Conservation (phyloP, 2,888 invertebrate genomes). For the Gymnocheta viridis region DNA sequence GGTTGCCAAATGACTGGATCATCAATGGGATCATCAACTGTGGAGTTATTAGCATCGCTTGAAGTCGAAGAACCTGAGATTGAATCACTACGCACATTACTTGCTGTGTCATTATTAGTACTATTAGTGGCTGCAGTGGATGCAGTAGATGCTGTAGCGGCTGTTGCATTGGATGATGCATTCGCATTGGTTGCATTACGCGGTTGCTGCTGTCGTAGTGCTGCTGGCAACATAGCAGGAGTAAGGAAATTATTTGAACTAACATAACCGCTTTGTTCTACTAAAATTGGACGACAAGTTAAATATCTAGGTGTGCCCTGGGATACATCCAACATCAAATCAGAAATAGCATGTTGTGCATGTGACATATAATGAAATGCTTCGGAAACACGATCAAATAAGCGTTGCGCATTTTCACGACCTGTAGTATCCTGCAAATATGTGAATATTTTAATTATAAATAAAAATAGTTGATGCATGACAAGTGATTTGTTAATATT, state of each 20-base stretch:
- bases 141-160: constrained; percentile 67
- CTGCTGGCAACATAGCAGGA: constrained; percentile 72
- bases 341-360: constrained; percentile 94
- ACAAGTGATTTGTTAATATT: too few species aligned
- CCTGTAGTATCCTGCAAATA: constrained; percentile 80
- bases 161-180: constrained; percentile 60
- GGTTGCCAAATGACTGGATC: constrained; percentile 74
- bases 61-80: constrained; percentile 62
- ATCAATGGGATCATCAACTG: constrained; percentile 77
- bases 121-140: constrained; percentile 33
- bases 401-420: constrained; percentile 84
- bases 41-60: constrained; percentile 69
- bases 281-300: constrained; percentile 87
- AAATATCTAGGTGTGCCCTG: constrained; percentile 87
- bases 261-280: constrained; percentile 85
- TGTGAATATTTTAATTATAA: too few species aligned
- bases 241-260: constrained; percentile 79
- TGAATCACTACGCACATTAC: constrained; percentile 57
- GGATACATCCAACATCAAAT: constrained; percentile 89
- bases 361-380: constrained; percentile 93
- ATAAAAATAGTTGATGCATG: background rate
- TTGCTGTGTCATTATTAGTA: constrained; percentile 26
- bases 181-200: constrained; percentile 69
- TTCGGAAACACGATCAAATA: constrained; percentile 89
- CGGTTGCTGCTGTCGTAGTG: constrained; percentile 66